A percentile compares a stretch with the other conserved stretches of the same genome.
Conservation (phyloP, 2,113 vertebrate genomes). For the Ranitomeya imitator region DNA sequence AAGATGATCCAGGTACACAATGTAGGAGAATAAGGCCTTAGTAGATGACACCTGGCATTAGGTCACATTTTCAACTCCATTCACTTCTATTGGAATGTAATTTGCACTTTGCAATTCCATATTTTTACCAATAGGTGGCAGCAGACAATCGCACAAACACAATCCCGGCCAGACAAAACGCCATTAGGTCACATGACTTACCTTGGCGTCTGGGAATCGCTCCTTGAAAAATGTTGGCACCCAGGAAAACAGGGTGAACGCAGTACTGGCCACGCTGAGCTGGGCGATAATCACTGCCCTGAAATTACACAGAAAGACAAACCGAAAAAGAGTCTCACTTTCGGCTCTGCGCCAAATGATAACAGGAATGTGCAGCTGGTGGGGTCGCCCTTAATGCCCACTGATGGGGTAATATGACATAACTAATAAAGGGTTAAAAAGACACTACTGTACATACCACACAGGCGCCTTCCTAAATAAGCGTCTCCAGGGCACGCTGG, state of each 20-base stretch:
- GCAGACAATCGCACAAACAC: neutral
- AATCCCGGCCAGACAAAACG: neutral
- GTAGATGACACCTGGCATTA: too few relatives aligned
- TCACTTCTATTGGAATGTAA: neutral
- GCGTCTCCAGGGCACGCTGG: constrained; percentile 84
- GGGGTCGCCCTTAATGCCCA: too few relatives aligned
- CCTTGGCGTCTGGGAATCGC: constrained; percentile 90
- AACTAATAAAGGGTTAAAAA: too few relatives aligned
- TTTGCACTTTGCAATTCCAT: neutral
- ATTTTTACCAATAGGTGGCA: constrained; percentile 61
- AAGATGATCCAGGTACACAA: neutral
- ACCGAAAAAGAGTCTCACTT: too few relatives aligned
- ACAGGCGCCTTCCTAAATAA: constrained; percentile 87
- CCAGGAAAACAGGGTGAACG: constrained; percentile 95
- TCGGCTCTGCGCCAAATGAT: too few relatives aligned
- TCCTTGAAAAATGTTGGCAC: constrained; percentile 95
- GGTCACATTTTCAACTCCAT: neutral
- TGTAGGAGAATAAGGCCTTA: neutral
- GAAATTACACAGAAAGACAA: constrained; percentile 33
- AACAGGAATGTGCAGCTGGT: too few relatives aligned
- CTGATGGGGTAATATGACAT: too few relatives aligned
- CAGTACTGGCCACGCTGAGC: constrained; percentile 86
- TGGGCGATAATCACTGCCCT: constrained; percentile 92
- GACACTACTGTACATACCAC: constrained; percentile 76
- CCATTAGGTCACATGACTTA: constrained; percentile 59